These are phyloP conservation scores for Drosophila hydei DNA, from an alignment of 1,140 invertebrate genomes.

Conservation along the genomic window DNA sequence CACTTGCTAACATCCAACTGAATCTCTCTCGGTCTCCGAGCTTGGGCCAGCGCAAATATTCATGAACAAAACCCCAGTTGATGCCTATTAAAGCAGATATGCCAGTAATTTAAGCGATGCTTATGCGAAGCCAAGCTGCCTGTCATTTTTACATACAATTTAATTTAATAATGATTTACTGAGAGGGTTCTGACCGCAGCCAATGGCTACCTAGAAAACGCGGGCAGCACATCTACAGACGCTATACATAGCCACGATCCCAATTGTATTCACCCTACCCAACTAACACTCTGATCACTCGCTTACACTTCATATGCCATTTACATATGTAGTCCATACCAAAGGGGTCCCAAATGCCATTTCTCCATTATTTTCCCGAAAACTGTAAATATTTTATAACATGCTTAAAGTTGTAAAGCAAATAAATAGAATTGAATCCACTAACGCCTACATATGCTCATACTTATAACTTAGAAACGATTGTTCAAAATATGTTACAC, in stretches of 20 bases:
- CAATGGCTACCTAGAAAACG: slow-evolving; percentile 15
- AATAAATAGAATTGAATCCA: not conserved
- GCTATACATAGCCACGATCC: slow-evolving; percentile 18
- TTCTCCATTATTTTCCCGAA: not conserved
- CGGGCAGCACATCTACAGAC: slow-evolving; percentile 3
- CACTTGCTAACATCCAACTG: slow-evolving; percentile 58
- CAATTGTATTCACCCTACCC: slow-evolving; percentile 18
- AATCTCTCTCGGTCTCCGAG: slow-evolving; percentile 28
- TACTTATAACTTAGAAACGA: no score
- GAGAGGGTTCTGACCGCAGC: slow-evolving; percentile 49
- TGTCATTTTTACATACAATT: slow-evolving; percentile 67
- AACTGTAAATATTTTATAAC: slow-evolving; percentile 5
- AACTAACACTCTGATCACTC: slow-evolving; percentile 16
- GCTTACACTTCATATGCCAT: slow-evolving; percentile 9
- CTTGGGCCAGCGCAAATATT: slow-evolving; percentile 13
- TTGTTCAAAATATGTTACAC: no score
- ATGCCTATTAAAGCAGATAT: slow-evolving; percentile 43
- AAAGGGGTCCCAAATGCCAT: slow-evolving; percentile 6
- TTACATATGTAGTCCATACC: slow-evolving; percentile 7
- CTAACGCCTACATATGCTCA: not conserved
- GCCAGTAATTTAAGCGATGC: slow-evolving; percentile 46
- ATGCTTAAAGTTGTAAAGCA: not conserved
- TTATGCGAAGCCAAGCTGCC: slow-evolving; percentile 32
- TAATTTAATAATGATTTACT: slow-evolving; percentile 79
- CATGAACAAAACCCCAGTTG: slow-evolving; percentile 24